A percentile compares a stretch with the other conserved stretches of the same genome.
Conservation (phyloP, 2,888 invertebrate species). For the Herminia tarsipennalis region DNA sequence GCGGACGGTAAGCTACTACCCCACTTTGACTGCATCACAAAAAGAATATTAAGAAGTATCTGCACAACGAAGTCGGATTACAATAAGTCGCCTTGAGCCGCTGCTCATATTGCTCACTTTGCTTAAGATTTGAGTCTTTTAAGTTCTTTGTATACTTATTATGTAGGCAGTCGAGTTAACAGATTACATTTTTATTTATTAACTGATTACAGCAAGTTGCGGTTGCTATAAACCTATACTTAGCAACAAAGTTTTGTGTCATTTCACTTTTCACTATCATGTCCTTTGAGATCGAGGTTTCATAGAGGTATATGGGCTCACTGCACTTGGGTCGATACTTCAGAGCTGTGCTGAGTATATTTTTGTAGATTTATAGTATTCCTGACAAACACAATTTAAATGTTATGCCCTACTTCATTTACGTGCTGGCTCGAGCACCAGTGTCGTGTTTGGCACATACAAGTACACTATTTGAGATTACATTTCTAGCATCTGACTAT, state of each 20-base stretch:
- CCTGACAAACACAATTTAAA: too few relatives aligned
- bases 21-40: conserved; percentile 57
- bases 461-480: too few relatives aligned
- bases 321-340: too few relatives aligned
- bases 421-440: too few relatives aligned
- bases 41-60: conserved; percentile 59
- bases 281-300: neutral
- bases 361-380: too few relatives aligned
- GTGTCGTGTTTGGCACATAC: too few relatives aligned
- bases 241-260: too few relatives aligned
- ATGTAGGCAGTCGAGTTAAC: conserved; percentile 16
- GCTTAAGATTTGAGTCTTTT: conserved; percentile 38
- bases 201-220: too few relatives aligned
- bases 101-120: conserved; percentile 45
- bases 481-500: too few relatives aligned
- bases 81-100: conserved; percentile 48
- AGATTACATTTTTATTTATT: conserved; percentile 30
- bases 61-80: conserved; percentile 54
- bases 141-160: conserved; percentile 22
- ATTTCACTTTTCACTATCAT: conserved; percentile 10
- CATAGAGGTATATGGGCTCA: neutral
- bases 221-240: too few relatives aligned
- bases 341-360: too few relatives aligned
- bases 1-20: conserved; percentile 57
- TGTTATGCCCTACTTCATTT: too few relatives aligned